Conservation (phyloP, 2,113 vertebrate genomes). For the Gracilinanus agilis region DNA sequence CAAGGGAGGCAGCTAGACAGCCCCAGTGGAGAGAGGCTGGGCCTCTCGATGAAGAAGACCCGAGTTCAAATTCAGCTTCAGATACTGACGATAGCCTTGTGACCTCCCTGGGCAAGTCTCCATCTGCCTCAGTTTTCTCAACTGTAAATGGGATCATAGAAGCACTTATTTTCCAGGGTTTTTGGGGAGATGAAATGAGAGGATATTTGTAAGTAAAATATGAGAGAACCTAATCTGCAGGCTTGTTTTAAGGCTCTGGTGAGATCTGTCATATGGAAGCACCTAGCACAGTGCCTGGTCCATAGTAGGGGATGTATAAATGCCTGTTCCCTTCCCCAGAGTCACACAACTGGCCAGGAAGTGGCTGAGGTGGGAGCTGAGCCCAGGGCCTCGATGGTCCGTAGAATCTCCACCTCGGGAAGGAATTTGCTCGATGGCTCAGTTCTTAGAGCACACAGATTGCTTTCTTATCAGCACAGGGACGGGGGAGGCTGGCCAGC, state of each 20-base stretch:
- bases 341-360: too few species aligned
- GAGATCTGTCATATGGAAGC: not conserved
- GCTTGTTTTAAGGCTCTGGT: not conserved
- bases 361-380: too few species aligned
- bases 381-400: too few species aligned
- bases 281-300: not conserved
- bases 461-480: not conserved
- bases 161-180: not conserved
- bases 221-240: not conserved
- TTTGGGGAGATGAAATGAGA: not conserved
- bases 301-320: too few species aligned
- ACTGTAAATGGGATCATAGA: not conserved
- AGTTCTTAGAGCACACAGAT: not conserved
- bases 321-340: too few species aligned
- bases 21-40: not conserved
- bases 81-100: not conserved
- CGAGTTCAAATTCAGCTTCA: not conserved
- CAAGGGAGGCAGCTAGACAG: not conserved
- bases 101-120: not conserved
- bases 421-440: too few species aligned
- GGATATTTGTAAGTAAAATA: not conserved
- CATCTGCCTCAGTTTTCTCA: not conserved
- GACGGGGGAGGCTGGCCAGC: not conserved
- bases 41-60: not conserved
- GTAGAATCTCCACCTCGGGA: too few species aligned